Percentiles rank a stretch among this genome's conserved stretches.
Conservation (phyloP, 2,113 vertebrate species). For the Alosa alosa region DNA sequence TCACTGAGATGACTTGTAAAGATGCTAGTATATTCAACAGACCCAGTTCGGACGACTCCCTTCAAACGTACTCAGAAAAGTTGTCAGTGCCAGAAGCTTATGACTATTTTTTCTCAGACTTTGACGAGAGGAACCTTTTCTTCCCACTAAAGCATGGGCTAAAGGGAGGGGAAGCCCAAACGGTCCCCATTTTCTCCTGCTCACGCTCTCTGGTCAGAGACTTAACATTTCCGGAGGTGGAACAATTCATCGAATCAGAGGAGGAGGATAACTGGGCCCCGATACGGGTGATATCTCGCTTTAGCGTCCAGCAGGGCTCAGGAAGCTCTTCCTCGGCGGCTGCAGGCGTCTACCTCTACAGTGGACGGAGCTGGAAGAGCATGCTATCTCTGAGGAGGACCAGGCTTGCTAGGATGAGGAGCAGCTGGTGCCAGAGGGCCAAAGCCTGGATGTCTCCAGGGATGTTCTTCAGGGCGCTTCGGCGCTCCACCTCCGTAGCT, state of each 20-base stretch:
- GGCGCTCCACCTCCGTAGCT: constrained; percentile 21
- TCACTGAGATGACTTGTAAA: constrained; percentile 53
- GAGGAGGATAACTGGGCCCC: constrained; percentile 45
- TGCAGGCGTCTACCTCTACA: constrained; percentile 64
- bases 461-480: constrained; percentile 9
- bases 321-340: constrained; percentile 35
- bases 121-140: constrained; percentile 43
- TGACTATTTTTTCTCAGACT: constrained; percentile 73
- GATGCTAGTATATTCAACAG: constrained; percentile 22
- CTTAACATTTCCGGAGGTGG: constrained; percentile 73
- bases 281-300: constrained; percentile 40
- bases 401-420: constrained; percentile 53
- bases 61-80: constrained; percentile 28
- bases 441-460: constrained; percentile 48
- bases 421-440: constrained; percentile 52
- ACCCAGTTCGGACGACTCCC: constrained; percentile 6
- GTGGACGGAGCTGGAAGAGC: constrained; percentile 51
- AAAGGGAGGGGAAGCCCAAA: constrained; percentile 32
- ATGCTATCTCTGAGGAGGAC: constrained; percentile 53
- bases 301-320: background rate
- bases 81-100: constrained; percentile 74
- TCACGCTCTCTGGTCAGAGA: constrained; percentile 55
- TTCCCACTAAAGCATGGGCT: constrained; percentile 35
- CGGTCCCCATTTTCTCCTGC: constrained; percentile 68
- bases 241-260: constrained; percentile 65